Evolutionary conservation across 2,797 vertebrate genomes (phyloP), one percentile per base, ranked within the genome.

Genomic region (Oceanodroma leucorhoa): DNA sequence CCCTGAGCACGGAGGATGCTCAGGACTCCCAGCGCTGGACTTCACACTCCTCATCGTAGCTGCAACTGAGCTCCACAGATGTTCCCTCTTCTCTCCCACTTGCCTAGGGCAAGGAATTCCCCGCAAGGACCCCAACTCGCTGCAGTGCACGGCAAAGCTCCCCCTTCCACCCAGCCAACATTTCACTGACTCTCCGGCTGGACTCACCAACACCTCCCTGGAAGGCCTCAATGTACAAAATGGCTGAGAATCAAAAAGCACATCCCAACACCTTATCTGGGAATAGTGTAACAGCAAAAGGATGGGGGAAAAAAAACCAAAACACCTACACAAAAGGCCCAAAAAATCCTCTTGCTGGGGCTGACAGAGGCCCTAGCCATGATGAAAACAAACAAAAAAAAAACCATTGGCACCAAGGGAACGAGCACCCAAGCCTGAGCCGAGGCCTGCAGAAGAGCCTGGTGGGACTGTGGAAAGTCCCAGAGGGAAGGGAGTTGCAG

Each of bases 401-500:
- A 30, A 16, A 17, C 0, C 55, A 32, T 2, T 1, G 3, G 24
- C 22, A 32, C 20, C n/a, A 57, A 62, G 82, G 29, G 18, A 72
- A 41, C 0, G 6, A 45, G 46, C 66, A 45, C 4, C 48, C 36
- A 24, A 26, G 27, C 15, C 51, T 21, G 27, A 77, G 41, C 29
- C 51, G 81, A 84, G 87, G 73, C 62, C 84, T 65, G 87, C 64
- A 2, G 72, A 90, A 61, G 71, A 87, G 81, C 87, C 87, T 50
- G 3, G 82, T 69, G 93, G 93, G 83, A 83, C 92, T 14, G 27
- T 83, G 89, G 84, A 48, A 96, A 94, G 89, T 92, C 96, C 91
- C 91, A 93, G 93, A 80, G 89, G 82, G 93, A 95, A 91, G 80
- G 94, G 92, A 97, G 92, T 93, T 94, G 95, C 96, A 78, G 86